These are phyloP conservation scores for Dugesia japonica DNA, from an alignment of 2,888 invertebrate species.

Conservation along the genomic window DNA sequence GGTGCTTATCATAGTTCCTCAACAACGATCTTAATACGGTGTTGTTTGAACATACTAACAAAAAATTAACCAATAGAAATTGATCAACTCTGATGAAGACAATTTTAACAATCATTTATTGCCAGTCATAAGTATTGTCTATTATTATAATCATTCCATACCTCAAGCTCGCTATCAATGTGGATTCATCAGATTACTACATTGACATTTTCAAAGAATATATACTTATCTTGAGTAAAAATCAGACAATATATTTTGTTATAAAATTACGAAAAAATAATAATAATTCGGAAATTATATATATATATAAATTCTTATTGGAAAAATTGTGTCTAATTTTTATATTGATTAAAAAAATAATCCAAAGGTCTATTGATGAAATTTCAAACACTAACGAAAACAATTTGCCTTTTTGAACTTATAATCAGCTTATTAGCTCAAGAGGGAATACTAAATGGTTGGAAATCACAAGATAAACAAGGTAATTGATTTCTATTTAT, in stretches of 20 bases:
- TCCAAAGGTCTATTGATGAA: too few relatives aligned
- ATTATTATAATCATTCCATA: not conserved
- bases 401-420: too few relatives aligned
- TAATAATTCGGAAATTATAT: too few relatives aligned
- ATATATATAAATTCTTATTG: too few relatives aligned
- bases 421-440: not conserved
- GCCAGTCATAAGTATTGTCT: constrained; percentile 4
- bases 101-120: constrained; percentile 7
- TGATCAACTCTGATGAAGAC: not conserved
- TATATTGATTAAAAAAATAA: too few relatives aligned
- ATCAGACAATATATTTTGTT: too few relatives aligned
- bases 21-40: constrained; percentile 2
- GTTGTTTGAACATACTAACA: constrained; percentile 2
- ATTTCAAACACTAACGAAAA: too few relatives aligned
- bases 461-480: not conserved
- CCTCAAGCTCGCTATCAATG: not conserved
- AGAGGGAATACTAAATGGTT: not conserved
- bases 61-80: not conserved
- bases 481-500: too few relatives aligned
- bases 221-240: too few relatives aligned
- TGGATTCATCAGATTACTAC: constrained; percentile 10
- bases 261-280: too few relatives aligned
- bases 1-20: constrained; percentile 16
- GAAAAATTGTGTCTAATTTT: too few relatives aligned
- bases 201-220: not conserved